phyloP scores from a whole-genome alignment of 2,113 vertebrate species.

The Poeciliopsis retropinna region DNA sequence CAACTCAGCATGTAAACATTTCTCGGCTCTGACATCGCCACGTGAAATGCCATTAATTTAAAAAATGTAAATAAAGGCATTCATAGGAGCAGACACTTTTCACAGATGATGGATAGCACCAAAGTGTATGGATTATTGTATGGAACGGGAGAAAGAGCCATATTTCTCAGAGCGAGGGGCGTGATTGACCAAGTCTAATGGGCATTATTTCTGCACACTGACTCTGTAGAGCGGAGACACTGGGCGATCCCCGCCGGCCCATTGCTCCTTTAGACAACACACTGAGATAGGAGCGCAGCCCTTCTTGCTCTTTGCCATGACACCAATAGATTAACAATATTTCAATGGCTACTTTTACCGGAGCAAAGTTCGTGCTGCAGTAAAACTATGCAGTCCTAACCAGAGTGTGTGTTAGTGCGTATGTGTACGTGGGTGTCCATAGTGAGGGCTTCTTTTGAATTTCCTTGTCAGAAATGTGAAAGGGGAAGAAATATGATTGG shows the following conservation, averaged over 20 bases:
- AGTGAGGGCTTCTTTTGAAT: conserved; percentile 55
- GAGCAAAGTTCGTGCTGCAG: conserved; percentile 69
- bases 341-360: conserved; percentile 76
- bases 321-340: conserved; percentile 75
- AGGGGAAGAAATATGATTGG: conserved; percentile 78
- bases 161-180: conserved; percentile 66
- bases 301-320: conserved; percentile 75
- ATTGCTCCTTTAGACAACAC: conserved; percentile 76
- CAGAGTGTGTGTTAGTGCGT: conserved; percentile 35
- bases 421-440: conserved; percentile 26
- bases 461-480: conserved; percentile 71
- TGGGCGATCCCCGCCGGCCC: conserved; percentile 71
- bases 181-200: conserved; percentile 88
- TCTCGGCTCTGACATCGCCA: conserved; percentile 41
- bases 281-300: conserved; percentile 77
- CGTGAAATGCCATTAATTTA: conserved; percentile 50
- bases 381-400: conserved; percentile 66
- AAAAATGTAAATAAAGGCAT: conserved; percentile 60
- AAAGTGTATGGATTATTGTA: conserved; percentile 68
- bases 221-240: conserved; percentile 82
- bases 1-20: conserved; percentile 44
- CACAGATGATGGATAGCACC: conserved; percentile 74
- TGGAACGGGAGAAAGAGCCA: conserved; percentile 64
- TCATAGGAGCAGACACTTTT: conserved; percentile 57
- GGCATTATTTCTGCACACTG: conserved; percentile 91